phyloP scores from a whole-genome alignment of 2,797 vertebrate genomes.

The Urocyon cinereoargenteus region DNA sequence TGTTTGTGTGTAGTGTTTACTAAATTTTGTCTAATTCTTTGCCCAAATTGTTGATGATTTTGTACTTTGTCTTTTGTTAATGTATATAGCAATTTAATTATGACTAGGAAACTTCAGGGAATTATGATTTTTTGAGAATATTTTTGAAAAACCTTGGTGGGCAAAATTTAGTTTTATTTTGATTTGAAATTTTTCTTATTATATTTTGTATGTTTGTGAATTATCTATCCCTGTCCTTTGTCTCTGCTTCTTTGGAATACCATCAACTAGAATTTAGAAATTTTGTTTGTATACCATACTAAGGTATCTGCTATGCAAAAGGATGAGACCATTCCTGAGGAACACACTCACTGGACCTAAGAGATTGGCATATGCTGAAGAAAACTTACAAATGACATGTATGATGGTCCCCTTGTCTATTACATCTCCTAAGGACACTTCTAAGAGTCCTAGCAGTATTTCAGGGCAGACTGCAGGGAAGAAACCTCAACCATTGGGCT shows the following conservation, averaged over 20 bases:
- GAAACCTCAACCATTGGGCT: background rate
- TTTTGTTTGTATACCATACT: background rate
- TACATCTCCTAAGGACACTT: background rate
- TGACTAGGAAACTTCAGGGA: background rate
- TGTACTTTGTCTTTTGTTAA: background rate
- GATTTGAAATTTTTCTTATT: background rate
- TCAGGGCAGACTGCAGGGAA: background rate
- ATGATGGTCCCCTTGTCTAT: rapidly evolving
- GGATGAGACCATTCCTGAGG: background rate
- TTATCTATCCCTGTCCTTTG: background rate
- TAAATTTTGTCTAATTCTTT: background rate
- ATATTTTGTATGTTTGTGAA: background rate
- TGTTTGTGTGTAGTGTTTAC: background rate
- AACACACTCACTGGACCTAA: background rate
- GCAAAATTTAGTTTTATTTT: background rate
- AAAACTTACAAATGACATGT: too few species aligned
- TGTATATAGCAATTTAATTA: background rate
- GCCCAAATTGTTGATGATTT: background rate
- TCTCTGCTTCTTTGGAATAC: background rate
- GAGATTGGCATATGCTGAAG: too few species aligned
- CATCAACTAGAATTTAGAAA: background rate
- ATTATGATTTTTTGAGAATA: background rate
- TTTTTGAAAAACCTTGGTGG: background rate
- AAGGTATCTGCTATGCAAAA: background rate
- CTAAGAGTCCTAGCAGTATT: background rate